phyloP scores from a whole-genome alignment of 1,140 invertebrate genomes.

The Trichonephila clavata region DNA sequence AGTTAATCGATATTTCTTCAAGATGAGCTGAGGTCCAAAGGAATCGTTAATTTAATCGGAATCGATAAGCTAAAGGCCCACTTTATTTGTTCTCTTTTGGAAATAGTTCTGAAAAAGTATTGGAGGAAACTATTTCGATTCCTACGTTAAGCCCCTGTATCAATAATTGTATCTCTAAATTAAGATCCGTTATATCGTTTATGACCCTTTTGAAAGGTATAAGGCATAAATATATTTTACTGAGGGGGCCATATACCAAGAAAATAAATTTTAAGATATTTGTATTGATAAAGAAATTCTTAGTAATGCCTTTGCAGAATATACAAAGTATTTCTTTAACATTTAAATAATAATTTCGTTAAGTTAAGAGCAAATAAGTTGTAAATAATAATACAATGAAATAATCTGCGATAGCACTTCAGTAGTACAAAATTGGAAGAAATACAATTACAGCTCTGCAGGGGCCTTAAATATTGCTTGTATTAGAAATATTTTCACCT shows the following conservation, averaged over 20 bases:
- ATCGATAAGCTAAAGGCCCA: conserved; percentile 11
- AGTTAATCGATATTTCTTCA: conserved; percentile 19
- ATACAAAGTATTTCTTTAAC: too few relatives aligned
- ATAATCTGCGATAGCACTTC: too few relatives aligned
- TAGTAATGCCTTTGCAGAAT: too few relatives aligned
- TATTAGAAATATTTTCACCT: too few relatives aligned
- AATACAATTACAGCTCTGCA: too few relatives aligned
- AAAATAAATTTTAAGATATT: neutral
- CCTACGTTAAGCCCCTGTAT: neutral
- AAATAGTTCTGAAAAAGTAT: conserved; percentile 24
- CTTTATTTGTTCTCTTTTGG: conserved; percentile 21
- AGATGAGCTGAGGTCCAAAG: neutral
- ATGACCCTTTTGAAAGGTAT: neutral
- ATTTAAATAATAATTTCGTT: too few relatives aligned
- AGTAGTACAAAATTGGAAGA: too few relatives aligned
- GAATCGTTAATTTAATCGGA: conserved; percentile 31
- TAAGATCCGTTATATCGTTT: neutral
- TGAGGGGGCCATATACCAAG: neutral
- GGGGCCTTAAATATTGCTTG: too few relatives aligned
- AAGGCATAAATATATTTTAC: neutral
- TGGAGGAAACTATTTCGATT: neutral
- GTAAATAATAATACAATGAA: too few relatives aligned
- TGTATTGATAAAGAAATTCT: too few relatives aligned
- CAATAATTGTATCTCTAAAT: conserved; percentile 31
- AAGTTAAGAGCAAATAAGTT: too few relatives aligned